Percentiles rank a stretch among this genome's conserved stretches.
phyloP scores from a whole-genome alignment of 1,140 invertebrate species.

The Pseudomyrmex flavicornis region DNA sequence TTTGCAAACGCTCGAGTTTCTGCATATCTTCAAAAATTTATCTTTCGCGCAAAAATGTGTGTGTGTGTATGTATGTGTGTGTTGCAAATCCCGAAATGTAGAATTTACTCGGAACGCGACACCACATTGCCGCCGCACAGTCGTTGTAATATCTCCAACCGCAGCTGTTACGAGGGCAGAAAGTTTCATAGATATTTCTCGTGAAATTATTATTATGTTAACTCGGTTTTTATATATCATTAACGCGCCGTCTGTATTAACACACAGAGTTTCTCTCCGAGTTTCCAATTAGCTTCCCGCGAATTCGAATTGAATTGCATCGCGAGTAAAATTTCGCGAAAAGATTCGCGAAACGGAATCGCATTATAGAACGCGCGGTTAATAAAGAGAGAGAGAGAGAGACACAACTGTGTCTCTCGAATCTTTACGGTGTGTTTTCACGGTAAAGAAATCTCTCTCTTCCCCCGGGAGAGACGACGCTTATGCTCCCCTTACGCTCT shows the following conservation, averaged over 20 bases:
- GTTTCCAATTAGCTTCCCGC: too few relatives aligned
- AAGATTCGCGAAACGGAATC: too few relatives aligned
- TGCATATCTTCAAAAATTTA: not conserved
- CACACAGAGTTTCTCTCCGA: too few relatives aligned
- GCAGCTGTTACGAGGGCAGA: not conserved
- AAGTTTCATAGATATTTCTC: not conserved
- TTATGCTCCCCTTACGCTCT: conserved; percentile 17
- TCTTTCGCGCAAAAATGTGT: not conserved
- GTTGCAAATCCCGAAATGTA: not conserved
- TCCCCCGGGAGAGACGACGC: not conserved
- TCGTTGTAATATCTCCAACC: not conserved
- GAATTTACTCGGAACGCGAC: not conserved
- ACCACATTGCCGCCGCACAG: not conserved
- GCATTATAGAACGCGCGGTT: too few relatives aligned
- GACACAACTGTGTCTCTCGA: too few relatives aligned
- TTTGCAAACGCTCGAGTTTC: not conserved
- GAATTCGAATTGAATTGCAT: too few relatives aligned
- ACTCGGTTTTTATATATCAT: conserved; percentile 5
- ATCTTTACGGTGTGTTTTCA: too few relatives aligned
- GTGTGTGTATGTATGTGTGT: not conserved
- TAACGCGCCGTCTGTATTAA: too few relatives aligned
- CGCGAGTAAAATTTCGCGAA: too few relatives aligned
- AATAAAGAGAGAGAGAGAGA: too few relatives aligned
- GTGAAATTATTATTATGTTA: conserved; percentile 39
- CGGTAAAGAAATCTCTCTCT: not conserved